Conservation (phyloP, 2,888 invertebrate genomes). For the Flabesymbios commensalis region DNA sequence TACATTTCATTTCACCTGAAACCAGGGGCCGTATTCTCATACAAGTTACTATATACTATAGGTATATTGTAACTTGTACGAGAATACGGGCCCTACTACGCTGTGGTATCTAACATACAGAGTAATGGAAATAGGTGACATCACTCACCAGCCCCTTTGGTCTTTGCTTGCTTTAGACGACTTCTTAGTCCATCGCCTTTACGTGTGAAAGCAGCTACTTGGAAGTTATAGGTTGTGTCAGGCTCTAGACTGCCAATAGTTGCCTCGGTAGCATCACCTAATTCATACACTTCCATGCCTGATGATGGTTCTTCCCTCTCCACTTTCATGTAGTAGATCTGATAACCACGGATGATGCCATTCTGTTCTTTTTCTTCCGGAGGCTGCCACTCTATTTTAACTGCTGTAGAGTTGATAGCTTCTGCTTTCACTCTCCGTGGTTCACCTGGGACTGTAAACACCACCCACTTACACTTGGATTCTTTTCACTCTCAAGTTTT, state of each 20-base stretch:
- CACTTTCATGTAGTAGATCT: constrained; percentile 72
- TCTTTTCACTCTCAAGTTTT: constrained; percentile 55
- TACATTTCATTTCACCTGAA: no score
- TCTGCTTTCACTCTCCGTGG: constrained; percentile 89
- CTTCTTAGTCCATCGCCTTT: constrained; percentile 97
- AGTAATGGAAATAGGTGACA: no score
- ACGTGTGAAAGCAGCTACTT: constrained; percentile 93
- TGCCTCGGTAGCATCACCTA: constrained; percentile 77
- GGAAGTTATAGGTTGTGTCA: constrained; percentile 83
- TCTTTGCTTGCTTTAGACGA: constrained; percentile 76
- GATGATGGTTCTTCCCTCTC: constrained; percentile 35
- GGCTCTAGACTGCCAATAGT: constrained; percentile 91
- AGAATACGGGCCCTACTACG: no score
- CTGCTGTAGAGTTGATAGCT: constrained; percentile 92
- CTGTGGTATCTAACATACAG: no score
- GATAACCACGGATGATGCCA: constrained; percentile 94
- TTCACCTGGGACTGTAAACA: constrained; percentile 94
- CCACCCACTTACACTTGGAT: not conserved
- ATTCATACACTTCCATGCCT: constrained; percentile 71
- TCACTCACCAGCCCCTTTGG: constrained; percentile 63
- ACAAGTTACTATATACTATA: no score
- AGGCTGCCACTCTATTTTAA: constrained; percentile 92
- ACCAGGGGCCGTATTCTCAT: no score
- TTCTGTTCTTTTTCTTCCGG: constrained; percentile 89
- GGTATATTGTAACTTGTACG: no score